Percentiles rank a stretch among this genome's conserved stretches.
These are phyloP conservation scores for Ascaphus truei DNA, from an alignment of 2,113 vertebrate genomes.

Conservation along the genomic window DNA sequence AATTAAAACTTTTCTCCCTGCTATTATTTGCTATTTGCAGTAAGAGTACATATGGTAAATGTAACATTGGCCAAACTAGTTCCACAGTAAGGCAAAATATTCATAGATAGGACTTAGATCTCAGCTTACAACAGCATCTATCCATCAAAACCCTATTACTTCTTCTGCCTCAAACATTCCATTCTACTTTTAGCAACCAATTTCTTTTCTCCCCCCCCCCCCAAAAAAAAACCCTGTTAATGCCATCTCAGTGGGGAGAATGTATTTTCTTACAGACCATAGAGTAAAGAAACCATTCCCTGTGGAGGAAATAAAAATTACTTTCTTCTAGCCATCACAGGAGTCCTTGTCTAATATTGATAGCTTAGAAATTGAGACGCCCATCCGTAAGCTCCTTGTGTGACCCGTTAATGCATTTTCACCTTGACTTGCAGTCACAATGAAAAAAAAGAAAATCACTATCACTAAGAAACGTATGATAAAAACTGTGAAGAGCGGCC, in stretches of 20 bases:
- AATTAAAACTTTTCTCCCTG: not conserved
- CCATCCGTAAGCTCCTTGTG: slow-evolving; percentile 23
- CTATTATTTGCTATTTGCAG: not conserved
- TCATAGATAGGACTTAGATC: not conserved
- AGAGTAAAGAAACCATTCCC: slow-evolving; percentile 24
- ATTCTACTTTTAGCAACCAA: slow-evolving; percentile 4
- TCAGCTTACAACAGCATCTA: not conserved
- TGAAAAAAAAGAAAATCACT: not conserved
- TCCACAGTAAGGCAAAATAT: not conserved
- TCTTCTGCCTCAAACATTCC: not conserved
- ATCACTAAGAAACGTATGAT: not conserved
- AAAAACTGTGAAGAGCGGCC: not conserved
- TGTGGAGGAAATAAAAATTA: slow-evolving; percentile 29
- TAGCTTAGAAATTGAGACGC: slow-evolving; percentile 25
- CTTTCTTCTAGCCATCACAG: slow-evolving; percentile 24
- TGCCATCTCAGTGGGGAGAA: slow-evolving; percentile 27
- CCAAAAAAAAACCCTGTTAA: not conserved
- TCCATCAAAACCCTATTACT: slow-evolving; percentile 17
- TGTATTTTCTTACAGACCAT: slow-evolving; percentile 24
- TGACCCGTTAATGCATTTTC: slow-evolving; percentile 31
- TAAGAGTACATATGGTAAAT: not conserved
- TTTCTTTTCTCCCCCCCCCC: not conserved
- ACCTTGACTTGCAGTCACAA: slow-evolving; percentile 23
- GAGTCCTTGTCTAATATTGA: slow-evolving; percentile 27
- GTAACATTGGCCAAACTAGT: not conserved